phyloP scores from a whole-genome alignment of 2,888 invertebrate genomes.

The Andrena bicolor region DNA sequence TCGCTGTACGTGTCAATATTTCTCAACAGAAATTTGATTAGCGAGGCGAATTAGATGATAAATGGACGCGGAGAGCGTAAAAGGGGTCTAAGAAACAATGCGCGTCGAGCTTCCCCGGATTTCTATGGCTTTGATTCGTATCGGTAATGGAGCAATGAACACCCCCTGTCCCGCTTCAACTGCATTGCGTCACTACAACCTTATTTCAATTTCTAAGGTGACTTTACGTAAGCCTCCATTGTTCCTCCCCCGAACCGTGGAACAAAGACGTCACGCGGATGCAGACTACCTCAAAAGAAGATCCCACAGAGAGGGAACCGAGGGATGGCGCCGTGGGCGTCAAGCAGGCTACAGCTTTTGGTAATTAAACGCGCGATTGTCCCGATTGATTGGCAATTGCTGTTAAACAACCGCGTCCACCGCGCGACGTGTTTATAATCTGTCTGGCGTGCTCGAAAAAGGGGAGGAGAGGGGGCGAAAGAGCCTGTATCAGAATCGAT shows the following conservation, averaged over 20 bases:
- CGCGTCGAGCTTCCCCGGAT: background rate
- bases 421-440: constrained; percentile 9
- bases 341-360: constrained; percentile 45
- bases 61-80: background rate
- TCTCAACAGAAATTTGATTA: background rate
- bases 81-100: background rate
- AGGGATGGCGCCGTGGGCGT: background rate
- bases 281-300: background rate
- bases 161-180: no score
- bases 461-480: background rate
- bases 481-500: constrained; percentile 18
- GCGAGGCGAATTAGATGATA: background rate
- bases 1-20: constrained; percentile 3
- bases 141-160: no score
- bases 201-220: no score
- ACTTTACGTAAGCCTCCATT: no score
- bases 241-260: no score
- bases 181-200: no score
- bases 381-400: constrained; percentile 66
- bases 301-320: background rate
- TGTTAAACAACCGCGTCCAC: constrained; percentile 58
- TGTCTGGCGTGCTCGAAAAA: constrained; percentile 6
- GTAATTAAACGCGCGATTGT: constrained; percentile 63
- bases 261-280: no score
- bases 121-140: no score